Percentiles rank a stretch among this genome's conserved stretches.
These are phyloP conservation scores for Numenius arquata DNA, from an alignment of 2,113 vertebrate species.

Conservation along the genomic window DNA sequence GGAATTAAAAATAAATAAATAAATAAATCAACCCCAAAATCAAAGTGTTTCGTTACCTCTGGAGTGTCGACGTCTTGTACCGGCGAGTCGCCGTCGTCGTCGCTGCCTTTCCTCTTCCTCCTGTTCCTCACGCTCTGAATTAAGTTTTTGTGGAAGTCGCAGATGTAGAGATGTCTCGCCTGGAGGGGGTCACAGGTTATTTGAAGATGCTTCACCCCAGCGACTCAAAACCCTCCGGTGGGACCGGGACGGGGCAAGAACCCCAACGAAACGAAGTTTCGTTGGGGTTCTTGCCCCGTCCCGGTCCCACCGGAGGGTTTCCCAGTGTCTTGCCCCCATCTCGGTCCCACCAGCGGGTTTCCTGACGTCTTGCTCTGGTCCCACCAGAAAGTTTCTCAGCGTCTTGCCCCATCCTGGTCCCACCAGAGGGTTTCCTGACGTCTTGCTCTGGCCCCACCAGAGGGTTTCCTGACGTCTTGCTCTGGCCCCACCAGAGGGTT, in stretches of 20 bases:
- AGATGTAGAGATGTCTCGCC: constrained; percentile 85
- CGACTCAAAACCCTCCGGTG: neutral
- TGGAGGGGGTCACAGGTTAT: neutral
- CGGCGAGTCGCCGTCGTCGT: constrained; percentile 83
- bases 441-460: too few species aligned
- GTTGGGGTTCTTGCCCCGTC: neutral
- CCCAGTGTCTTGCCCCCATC: too few species aligned
- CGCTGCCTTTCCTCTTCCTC: constrained; percentile 84
- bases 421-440: too few species aligned
- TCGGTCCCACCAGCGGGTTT: too few species aligned
- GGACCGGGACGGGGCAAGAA: neutral
- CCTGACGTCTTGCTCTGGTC: too few species aligned
- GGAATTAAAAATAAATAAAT: too few species aligned
- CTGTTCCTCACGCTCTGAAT: constrained; percentile 84
- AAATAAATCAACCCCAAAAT: neutral
- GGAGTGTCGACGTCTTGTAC: constrained; percentile 82
- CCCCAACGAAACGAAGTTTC: neutral
- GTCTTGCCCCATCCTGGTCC: too few species aligned
- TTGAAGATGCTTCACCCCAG: neutral
- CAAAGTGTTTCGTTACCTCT: constrained; percentile 68
- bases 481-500: too few species aligned
- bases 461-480: too few species aligned
- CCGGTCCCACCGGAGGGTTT: neutral
- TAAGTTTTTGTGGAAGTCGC: constrained; percentile 85
- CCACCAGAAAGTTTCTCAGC: too few species aligned